These are phyloP conservation scores for Sterrhoptilus dennistouni DNA, from an alignment of 2,113 vertebrate species.

Conservation along the genomic window DNA sequence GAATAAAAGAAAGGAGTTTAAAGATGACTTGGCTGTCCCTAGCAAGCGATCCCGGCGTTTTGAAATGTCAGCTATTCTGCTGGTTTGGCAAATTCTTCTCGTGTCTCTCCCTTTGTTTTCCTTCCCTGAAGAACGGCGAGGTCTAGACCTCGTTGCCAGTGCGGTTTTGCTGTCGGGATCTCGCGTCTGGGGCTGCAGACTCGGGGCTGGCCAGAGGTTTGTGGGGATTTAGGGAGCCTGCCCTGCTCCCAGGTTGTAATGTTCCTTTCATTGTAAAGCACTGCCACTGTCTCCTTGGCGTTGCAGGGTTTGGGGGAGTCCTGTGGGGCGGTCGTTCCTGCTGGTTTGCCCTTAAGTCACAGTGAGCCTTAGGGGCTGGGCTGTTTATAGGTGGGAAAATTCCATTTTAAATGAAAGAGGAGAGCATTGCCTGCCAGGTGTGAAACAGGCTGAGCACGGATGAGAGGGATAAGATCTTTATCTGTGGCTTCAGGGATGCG, in stretches of 20 bases:
- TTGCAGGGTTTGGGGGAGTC: background rate
- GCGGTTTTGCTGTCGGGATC: constrained; percentile 22
- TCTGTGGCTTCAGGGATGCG: background rate
- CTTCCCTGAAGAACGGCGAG: constrained; percentile 39
- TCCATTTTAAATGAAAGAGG: background rate
- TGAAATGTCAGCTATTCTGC: constrained; percentile 62
- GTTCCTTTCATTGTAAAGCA: fast-evolving
- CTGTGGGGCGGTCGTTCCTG: background rate
- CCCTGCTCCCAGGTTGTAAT: background rate
- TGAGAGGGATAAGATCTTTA: background rate
- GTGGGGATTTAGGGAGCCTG: background rate
- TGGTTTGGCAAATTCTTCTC: constrained; percentile 58
- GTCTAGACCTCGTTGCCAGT: constrained; percentile 5
- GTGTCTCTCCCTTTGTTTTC: constrained; percentile 47
- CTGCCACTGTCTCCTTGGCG: fast-evolving
- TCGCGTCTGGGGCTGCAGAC: background rate
- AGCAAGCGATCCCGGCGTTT: background rate
- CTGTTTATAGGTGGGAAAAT: background rate
- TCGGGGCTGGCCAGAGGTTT: background rate
- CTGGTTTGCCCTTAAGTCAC: background rate
- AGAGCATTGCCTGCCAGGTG: background rate
- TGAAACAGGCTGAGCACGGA: background rate
- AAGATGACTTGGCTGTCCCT: constrained; percentile 33
- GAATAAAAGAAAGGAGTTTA: background rate
- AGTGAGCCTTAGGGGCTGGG: background rate